phyloP scores from a whole-genome alignment of 2,797 vertebrate genomes.

The Phrynocephalus guinanensis region DNA sequence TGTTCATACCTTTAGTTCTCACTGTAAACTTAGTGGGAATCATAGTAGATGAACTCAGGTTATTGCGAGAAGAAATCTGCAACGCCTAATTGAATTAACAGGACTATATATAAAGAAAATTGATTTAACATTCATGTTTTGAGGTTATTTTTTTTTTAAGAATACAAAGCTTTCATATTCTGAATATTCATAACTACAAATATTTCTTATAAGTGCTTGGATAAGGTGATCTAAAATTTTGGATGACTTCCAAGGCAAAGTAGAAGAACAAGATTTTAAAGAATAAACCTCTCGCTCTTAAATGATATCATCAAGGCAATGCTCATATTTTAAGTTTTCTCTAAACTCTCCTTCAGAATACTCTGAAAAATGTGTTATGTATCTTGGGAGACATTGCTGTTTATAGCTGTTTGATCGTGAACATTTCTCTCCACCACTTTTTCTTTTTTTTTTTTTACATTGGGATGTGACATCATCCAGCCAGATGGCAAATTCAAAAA shows the following conservation, averaged over 20 bases:
- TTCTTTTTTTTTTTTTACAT: not conserved
- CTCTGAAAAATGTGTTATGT: not conserved
- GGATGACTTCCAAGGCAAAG: not conserved
- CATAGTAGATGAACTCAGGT: not conserved
- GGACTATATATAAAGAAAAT: too few relatives aligned
- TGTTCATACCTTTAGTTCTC: not conserved
- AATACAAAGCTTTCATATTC: too few relatives aligned
- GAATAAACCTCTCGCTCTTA: not conserved
- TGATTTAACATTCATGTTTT: not conserved
- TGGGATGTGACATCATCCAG: conserved; percentile 16
- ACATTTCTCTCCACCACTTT: not conserved
- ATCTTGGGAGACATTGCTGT: not conserved
- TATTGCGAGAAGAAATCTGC: not conserved
- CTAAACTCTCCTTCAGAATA: conserved; percentile 11
- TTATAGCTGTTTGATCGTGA: conserved; percentile 7
- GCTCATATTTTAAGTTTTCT: not conserved
- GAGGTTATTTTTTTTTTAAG: too few relatives aligned
- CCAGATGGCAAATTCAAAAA: conserved; percentile 21
- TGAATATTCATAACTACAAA: not conserved
- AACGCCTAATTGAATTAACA: not conserved
- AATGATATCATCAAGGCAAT: not conserved
- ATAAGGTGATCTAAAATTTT: not conserved
- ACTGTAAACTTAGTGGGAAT: not conserved
- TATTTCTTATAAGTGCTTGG: not conserved
- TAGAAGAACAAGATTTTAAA: not conserved